Percentiles rank a stretch among this genome's conserved stretches.
Conservation (phyloP, 2,113 vertebrate genomes). For the Dissostichus mawsoni region DNA sequence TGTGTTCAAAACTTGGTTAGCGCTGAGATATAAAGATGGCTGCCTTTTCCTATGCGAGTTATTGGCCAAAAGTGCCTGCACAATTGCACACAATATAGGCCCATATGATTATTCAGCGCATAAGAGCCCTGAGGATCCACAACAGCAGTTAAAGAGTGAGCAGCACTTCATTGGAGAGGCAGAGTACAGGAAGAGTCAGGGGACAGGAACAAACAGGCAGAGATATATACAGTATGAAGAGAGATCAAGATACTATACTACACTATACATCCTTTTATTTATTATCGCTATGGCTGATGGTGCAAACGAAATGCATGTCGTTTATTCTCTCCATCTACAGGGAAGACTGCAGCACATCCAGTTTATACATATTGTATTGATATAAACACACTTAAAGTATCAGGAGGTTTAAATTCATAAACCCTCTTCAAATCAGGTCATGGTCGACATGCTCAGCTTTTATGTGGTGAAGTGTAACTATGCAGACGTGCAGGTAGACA, state of each 20-base stretch:
- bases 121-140: constrained; percentile 60
- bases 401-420: constrained; percentile 42
- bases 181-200: constrained; percentile 46
- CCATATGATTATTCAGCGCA: constrained; percentile 68
- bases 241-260: not conserved
- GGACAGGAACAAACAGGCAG: constrained; percentile 40
- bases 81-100: constrained; percentile 66
- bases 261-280: not conserved
- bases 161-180: constrained; percentile 75
- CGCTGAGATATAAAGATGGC: constrained; percentile 24
- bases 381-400: not conserved
- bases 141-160: constrained; percentile 63
- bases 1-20: constrained; percentile 12
- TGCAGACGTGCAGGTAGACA: constrained; percentile 36
- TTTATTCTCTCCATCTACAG: no score
- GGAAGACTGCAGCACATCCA: no score
- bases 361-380: not conserved
- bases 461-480: constrained; percentile 32
- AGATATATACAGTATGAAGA: constrained; percentile 1
- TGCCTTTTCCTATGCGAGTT: constrained; percentile 23
- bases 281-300: no score
- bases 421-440: constrained; percentile 20
- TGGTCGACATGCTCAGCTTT: constrained; percentile 20
- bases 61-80: constrained; percentile 52
- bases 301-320: no score